Conservation (phyloP, 1,140 invertebrate species). For the Ruditapes philippinarum region DNA sequence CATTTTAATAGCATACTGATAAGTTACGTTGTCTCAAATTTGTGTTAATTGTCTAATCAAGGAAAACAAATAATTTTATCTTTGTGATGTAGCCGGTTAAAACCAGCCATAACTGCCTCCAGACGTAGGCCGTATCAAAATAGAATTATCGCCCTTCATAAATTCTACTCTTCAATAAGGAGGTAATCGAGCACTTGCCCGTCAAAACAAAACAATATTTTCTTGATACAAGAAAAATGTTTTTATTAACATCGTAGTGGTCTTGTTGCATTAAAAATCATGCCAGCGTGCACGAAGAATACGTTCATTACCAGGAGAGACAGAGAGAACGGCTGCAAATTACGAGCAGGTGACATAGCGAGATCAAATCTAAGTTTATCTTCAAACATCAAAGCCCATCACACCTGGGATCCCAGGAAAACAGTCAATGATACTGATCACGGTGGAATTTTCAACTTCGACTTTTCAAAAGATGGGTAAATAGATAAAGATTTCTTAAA, state of each 20-base stretch:
- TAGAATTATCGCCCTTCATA: neutral
- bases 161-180: neutral
- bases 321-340: conserved; percentile 14
- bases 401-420: conserved; percentile 81
- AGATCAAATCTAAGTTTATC: conserved; percentile 16
- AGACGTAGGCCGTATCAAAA: neutral
- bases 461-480: conserved; percentile 97
- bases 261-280: neutral
- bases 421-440: conserved; percentile 85
- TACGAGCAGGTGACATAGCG: neutral
- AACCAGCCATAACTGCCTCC: neutral
- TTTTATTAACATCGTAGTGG: no score
- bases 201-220: conserved; percentile 17
- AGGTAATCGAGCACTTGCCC: conserved; percentile 8
- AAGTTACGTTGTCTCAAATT: no score
- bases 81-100: no score
- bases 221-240: neutral
- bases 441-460: conserved; percentile 96
- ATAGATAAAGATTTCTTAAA: no score
- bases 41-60: no score
- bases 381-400: conserved; percentile 68
- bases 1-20: no score
- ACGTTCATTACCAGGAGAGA: conserved; percentile 34
- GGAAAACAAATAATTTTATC: no score
- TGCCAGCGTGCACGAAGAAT: neutral